Base-by-base conservation (phyloP, 2,797 vertebrate species). In the Buceros bicornis region DNA sequence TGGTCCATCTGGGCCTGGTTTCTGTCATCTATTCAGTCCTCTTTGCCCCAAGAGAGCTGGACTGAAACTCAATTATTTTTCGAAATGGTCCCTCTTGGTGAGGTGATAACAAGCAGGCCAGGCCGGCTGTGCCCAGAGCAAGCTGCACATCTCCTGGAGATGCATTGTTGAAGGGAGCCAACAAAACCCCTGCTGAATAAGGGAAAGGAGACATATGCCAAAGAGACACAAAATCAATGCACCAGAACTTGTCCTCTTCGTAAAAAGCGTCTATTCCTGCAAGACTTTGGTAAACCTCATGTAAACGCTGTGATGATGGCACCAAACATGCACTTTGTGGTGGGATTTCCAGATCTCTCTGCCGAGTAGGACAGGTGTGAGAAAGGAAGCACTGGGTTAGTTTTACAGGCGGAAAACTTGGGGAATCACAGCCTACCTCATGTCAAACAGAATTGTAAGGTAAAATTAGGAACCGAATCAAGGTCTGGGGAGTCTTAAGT, bases 301-400 rank as follows among this genome's bases (percentile, higher is more conserved):
- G 29, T 16, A 7, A 79, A 26, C 35, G 20, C 48, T 1, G 0
- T 18, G 35, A 31, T 62, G 54, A 13, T 45, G 58, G 25, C 42
- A 22, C 56, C 1, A 0, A 70, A 31, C 28, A 13, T 0, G 2
- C 20, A 8, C 42, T 4, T 43, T 4, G 9, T 19, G 58, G 10
- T 31, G 72, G 58, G 48, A 25, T 29, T 42, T 67, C 25, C 24
- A 45, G 11, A 25, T 57, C 22, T 24, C 43, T 66, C 28, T 57
- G 53, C 51, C 3, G 0, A 0, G 4, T 4, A 11, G 51, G 31
- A 40, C 13, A 53, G 19, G n/a, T 2, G 29, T 11, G 42, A 57
- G 64, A 66, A 72, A 67, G 45, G n/a, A 83, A 71, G 25, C 45
- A 4, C 18, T 26, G 45, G 31, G 25, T 29, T 50, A 40, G 6